These are phyloP conservation scores for Seriola dumerili DNA, from an alignment of 2,113 vertebrate genomes.

Conservation along the genomic window DNA sequence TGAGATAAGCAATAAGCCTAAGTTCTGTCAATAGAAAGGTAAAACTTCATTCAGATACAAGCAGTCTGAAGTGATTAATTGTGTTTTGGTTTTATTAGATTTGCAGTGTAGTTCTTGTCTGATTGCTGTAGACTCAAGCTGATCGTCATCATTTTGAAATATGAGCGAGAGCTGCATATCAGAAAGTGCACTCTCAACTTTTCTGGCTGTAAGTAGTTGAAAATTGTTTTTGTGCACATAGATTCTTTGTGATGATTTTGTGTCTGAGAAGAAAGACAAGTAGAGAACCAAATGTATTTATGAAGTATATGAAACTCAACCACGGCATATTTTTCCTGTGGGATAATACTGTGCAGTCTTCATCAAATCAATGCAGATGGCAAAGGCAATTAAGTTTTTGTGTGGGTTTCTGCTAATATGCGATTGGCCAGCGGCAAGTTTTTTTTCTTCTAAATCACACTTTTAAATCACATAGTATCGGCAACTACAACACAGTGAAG, in stretches of 20 bases:
- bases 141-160: slow-evolving; percentile 65
- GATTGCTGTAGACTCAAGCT: slow-evolving; percentile 50
- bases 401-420: slow-evolving; percentile 54
- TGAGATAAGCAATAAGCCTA: slow-evolving; percentile 35
- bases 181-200: slow-evolving; percentile 37
- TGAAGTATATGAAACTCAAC: slow-evolving; percentile 37
- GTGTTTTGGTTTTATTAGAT: slow-evolving; percentile 62
- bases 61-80: slow-evolving; percentile 60
- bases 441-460: slow-evolving; percentile 5
- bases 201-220: slow-evolving; percentile 6
- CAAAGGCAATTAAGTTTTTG: slow-evolving; percentile 60
- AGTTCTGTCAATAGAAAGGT: slow-evolving; percentile 40
- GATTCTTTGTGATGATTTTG: slow-evolving; percentile 33
- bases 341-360: slow-evolving; percentile 50
- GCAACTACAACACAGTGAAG: slow-evolving; percentile 13
- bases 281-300: slow-evolving; percentile 34
- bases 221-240: not conserved
- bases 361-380: slow-evolving; percentile 65
- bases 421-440: slow-evolving; percentile 52
- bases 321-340: slow-evolving; percentile 40
- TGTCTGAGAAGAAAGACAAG: slow-evolving; percentile 14
- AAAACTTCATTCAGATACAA: slow-evolving; percentile 43
- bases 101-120: slow-evolving; percentile 56
- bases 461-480: slow-evolving; percentile 23
- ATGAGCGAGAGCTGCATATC: slow-evolving; percentile 41